phyloP scores from a whole-genome alignment of 2,113 vertebrate species.

The Hemibagrus wyckioides region DNA sequence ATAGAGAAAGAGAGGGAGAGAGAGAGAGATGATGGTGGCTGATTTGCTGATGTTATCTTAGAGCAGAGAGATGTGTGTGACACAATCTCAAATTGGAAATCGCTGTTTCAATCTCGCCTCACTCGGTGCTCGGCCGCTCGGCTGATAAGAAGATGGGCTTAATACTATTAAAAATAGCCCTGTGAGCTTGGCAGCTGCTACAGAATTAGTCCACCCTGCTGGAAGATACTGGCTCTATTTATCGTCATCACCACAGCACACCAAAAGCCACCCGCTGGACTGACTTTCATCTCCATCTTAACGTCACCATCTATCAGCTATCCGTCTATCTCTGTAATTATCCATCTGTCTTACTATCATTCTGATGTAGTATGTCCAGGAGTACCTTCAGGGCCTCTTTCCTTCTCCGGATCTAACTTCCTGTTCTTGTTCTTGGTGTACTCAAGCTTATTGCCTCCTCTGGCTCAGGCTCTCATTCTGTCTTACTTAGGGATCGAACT shows the following conservation, averaged over 20 bases:
- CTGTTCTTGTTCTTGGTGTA: constrained; percentile 23
- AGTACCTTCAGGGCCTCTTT: constrained; percentile 1
- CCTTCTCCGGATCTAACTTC: constrained; percentile 36
- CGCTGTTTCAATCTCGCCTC: constrained; percentile 79
- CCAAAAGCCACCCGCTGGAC: constrained; percentile 52
- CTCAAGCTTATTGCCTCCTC: neutral
- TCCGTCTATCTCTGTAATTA: constrained; percentile 67
- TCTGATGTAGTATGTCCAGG: constrained; percentile 33
- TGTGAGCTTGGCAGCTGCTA: constrained; percentile 58
- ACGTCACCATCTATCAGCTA: constrained; percentile 32
- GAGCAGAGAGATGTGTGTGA: constrained; percentile 72
- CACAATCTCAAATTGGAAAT: constrained; percentile 84
- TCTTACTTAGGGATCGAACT: neutral
- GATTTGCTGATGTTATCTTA: constrained; percentile 75
- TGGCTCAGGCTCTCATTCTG: neutral
- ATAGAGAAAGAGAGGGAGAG: constrained; percentile 50
- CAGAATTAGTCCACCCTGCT: constrained; percentile 26
- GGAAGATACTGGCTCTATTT: constrained; percentile 56
- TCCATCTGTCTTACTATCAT: constrained; percentile 74
- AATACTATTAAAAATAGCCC: constrained; percentile 80
- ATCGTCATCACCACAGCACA: constrained; percentile 50
- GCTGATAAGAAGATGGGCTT: constrained; percentile 74
- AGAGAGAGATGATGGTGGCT: constrained; percentile 65
- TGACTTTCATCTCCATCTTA: constrained; percentile 50
- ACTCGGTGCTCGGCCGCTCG: constrained; percentile 68